Evolutionary conservation across 2,888 invertebrate species (phyloP), one percentile per base, ranked within the genome.

Genomic region (Malthinus flaveolus): DNA sequence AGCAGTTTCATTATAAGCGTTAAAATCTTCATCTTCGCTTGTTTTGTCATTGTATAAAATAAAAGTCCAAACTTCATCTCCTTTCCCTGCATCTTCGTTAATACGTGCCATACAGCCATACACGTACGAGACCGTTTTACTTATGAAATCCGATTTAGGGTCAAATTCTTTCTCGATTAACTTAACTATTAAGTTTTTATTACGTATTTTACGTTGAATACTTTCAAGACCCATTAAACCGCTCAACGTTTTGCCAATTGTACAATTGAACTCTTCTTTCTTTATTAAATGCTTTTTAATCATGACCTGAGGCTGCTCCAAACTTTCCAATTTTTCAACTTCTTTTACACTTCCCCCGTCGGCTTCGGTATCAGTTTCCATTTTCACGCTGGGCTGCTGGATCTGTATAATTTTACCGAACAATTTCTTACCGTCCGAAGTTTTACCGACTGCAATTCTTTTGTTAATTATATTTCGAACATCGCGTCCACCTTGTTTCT

Each of bases 161-260:
- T 60, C 59, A 7, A 59, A 61, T 2, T 35, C 50, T 33, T 64
- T 69, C 37, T 69, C 68, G 1, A 67, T 56, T 6, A 70, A 54
- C 52, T 67, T 70, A 1, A 74, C 68, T 7, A 67, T 58, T 15
- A 74, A 51, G 32, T 67, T 66, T 45, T 59, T 66, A 34, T 63
- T 55, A 11, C 42, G 32, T 32, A 78, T 56, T 55, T 73, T 73
- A 44, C 71, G 72, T 33, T 69, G 68, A 1, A 77, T 67, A 5
- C 67, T 69, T 9, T 74, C 73, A 67, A 76, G 68, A 10, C 70
- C 70, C 72, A 75, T 75, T 10, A 77, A 63, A 3, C 74, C 74
- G 1, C 64, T 56, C 32, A 78, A 58, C 1, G 73, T 76, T 49
- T 68, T 71, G 1, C 63, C 62, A 9, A 73, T 69, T 32, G 42